Base-by-base conservation (phyloP, 2,888 invertebrate genomes). In the Laothoe populi region DNA sequence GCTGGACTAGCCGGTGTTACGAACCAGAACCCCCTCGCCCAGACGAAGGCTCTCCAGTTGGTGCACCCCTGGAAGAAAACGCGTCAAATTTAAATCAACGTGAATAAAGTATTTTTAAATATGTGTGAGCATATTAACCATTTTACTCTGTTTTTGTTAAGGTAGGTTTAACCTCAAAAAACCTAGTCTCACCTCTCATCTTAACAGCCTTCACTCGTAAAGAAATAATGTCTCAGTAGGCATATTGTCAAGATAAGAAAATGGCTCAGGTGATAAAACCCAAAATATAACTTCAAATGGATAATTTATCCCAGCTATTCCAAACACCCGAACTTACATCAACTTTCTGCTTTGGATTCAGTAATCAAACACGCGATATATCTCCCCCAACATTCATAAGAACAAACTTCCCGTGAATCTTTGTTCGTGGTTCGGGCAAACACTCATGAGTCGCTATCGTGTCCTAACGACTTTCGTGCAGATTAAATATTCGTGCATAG, bases 401-500 rank as follows among this genome's bases (percentile, higher is more conserved):
- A 67, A 68, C 65, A 66, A 74, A 73, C 63, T 74, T 71, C 66
- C 26, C 67, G 57, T 62, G 44, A 70, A 69, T 69, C 76, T 78
- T 79, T 76, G 78, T 77, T 72, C 62, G 49, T 42, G 42, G 60
- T 49, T 24, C 49, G 64, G 62, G 68, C 69, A 68, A 75, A 72
- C 73, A 79, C 74, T 78, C 67, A 66, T 68, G 69, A 70, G 62
- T 63, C 60, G 66, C 66, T 72, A 72, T 76, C 70, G 70, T 65
- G 60, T 66, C 66, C 74, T 78, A 79, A 82, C 75, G 73, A 78
- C 68, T 70, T 69, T 66, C 57, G 64, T 72, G 74, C 62, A 67
- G 66, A 71, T 69, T 70, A 67, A 69, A 66, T 72, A 69, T 68
- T 66, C 64, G 61, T 63, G 46, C 38, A 66, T 64, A 66, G 57